phyloP scores from a whole-genome alignment of 2,888 invertebrate species.

The Drosophila ezoana region DNA sequence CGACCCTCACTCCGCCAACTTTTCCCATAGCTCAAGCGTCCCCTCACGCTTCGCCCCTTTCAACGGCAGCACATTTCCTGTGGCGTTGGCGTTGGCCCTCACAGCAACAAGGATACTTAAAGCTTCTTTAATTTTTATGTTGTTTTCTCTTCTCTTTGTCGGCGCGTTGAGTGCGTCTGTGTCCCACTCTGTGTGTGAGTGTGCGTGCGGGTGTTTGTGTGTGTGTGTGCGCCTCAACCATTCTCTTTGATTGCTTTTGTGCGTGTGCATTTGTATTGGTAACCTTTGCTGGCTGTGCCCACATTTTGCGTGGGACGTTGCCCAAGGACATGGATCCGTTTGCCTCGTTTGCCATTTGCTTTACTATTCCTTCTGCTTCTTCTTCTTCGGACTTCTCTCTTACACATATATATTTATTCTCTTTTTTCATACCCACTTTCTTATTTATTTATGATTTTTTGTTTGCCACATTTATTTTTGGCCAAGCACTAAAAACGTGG shows the following conservation, averaged over 20 bases:
- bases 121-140: slow-evolving; percentile 81
- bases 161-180: slow-evolving; percentile 54
- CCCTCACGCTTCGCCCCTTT: not conserved
- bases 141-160: slow-evolving; percentile 76
- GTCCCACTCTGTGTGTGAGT: slow-evolving; percentile 22
- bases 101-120: slow-evolving; percentile 74
- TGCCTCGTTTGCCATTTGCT: slow-evolving; percentile 58
- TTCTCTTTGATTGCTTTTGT: slow-evolving; percentile 51
- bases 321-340: slow-evolving; percentile 79
- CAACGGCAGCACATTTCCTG: slow-evolving; percentile 35
- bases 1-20: not conserved
- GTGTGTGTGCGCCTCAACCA: slow-evolving; percentile 33
- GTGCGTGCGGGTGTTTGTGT: slow-evolving; percentile 17
- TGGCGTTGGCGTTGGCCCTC: slow-evolving; percentile 60
- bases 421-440: slow-evolving; percentile 29
- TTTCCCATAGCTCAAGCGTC: not conserved
- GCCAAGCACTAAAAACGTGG: slow-evolving; percentile 36
- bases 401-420: slow-evolving; percentile 11
- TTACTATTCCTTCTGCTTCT: slow-evolving; percentile 41
- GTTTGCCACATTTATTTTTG: slow-evolving; percentile 62
- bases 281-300: slow-evolving; percentile 70
- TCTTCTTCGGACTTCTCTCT: slow-evolving; percentile 31
- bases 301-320: slow-evolving; percentile 80
- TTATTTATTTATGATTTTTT: slow-evolving; percentile 72
- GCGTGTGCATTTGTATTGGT: slow-evolving; percentile 57